Conservation (phyloP, 1,140 invertebrate species). For the Plutomurus gul region DNA sequence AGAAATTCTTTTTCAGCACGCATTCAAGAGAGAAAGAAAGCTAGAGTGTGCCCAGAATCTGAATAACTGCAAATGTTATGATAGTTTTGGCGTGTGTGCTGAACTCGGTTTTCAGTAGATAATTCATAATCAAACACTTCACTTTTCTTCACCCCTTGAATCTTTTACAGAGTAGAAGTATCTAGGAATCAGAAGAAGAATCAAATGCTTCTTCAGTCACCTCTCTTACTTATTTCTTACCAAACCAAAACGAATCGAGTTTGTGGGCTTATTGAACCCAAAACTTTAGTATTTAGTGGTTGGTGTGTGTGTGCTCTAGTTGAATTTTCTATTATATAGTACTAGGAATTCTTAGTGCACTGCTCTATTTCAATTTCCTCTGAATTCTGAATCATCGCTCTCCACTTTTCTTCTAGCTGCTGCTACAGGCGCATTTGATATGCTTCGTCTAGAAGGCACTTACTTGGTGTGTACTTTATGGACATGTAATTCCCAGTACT, state of each 20-base stretch:
- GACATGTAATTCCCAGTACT: no score
- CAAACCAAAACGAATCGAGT: neutral
- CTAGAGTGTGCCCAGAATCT: neutral
- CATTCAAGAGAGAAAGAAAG: no score
- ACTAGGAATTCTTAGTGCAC: no score
- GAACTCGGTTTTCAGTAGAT: no score
- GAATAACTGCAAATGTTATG: neutral
- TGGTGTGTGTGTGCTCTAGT: neutral
- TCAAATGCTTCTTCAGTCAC: no score
- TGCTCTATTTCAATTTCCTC: neutral
- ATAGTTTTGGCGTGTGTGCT: no score
- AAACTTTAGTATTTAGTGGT: neutral
- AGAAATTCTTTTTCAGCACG: no score
- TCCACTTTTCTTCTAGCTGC: neutral
- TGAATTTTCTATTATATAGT: neutral
- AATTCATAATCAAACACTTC: constrained; percentile 9
- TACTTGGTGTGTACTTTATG: no score
- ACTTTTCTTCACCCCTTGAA: neutral
- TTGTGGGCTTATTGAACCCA: neutral
- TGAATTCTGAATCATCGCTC: constrained; percentile 24
- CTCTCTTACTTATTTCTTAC: no score
- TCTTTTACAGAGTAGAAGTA: neutral
- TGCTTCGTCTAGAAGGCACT: no score
- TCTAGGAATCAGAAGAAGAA: no score
- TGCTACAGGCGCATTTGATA: neutral